A percentile compares a stretch with the other conserved stretches of the same genome.
These are phyloP conservation scores for Apoda limacodes DNA, from an alignment of 2,888 invertebrate species.

Conservation along the genomic window DNA sequence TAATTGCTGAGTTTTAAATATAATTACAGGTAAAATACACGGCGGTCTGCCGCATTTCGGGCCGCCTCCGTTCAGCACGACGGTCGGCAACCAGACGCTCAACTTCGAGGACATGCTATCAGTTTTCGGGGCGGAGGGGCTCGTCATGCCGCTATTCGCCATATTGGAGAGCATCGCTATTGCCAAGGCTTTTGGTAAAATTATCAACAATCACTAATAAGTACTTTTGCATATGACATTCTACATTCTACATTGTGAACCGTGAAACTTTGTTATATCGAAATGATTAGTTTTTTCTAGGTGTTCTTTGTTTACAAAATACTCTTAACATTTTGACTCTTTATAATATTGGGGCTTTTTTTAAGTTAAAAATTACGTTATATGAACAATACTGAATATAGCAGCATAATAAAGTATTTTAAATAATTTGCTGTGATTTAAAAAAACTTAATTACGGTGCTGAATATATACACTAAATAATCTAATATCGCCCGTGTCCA, in stretches of 20 bases:
- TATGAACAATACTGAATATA: too few species aligned
- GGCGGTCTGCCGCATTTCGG: slow-evolving; percentile 78
- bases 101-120: slow-evolving; percentile 73
- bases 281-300: neutral
- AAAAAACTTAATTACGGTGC: too few species aligned
- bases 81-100: slow-evolving; percentile 64
- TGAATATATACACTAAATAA: too few species aligned
- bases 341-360: slow-evolving; percentile 1
- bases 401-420: too few species aligned
- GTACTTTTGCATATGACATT: too few species aligned
- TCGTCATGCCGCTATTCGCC: slow-evolving; percentile 79
- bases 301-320: neutral
- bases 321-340: neutral
- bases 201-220: slow-evolving; percentile 1
- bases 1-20: too few species aligned
- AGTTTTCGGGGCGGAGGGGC: slow-evolving; percentile 70
- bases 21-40: slow-evolving; percentile 64
- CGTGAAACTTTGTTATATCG: neutral
- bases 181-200: slow-evolving; percentile 81
- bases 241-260: too few species aligned
- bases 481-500: too few species aligned
- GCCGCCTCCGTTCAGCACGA: slow-evolving; percentile 76
- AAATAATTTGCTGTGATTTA: too few species aligned
- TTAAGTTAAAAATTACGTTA: neutral
- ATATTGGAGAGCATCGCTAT: slow-evolving; percentile 81